Base-by-base conservation (phyloP, 1,140 invertebrate genomes). In the Orchesella cincta region DNA sequence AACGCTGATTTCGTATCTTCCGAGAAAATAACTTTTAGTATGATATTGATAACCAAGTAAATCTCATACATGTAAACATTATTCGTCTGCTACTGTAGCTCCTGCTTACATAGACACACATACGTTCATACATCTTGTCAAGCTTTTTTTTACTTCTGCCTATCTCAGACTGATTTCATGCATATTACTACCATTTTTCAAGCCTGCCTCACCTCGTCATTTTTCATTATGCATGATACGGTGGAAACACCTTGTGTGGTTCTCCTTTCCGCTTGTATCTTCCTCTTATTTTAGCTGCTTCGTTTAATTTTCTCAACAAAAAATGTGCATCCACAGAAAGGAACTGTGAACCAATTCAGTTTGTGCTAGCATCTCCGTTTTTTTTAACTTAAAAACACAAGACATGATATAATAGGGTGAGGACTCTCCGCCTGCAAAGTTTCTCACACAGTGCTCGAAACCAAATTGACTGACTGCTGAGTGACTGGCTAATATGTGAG, bases 391-490 rank as follows among this genome's bases (percentile, higher is more conserved):
- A 57, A 57, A 57, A 12, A 23, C 23, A 26, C 52, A 57, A 12
- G 39, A 46, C 39, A 46, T 46, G 39, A 46, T 46, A 46, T 46
- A 46, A 46, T 46, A 46, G 39, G 39, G 18, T 46, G 5, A 46
- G 39, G 39, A 46, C 5, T n/a, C n/a, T n/a, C n/a, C n/a, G 39
- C 39, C 39, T 46, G 39, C 18, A 8, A 18, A 46, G 39, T 18
- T n/a, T 57, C 23, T 57, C 23, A 8, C 12, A 57, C 5, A 57
- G 5, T 57, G 3, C 52, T 18, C 3, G 5, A 57, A 57, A 26
- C 52, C 52, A 57, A 57, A 57, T 57, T 57, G 52, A 57, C 14
- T 57, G 52, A 57, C 52, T 57, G 52, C 52, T 57, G 52, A 57
- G 8, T 57, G 52, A 57, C 52, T 57, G 3, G 39, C 20, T 12